Evolutionary conservation across 2,113 vertebrate genomes (phyloP).

Genomic region (Nettapus auritus): DNA sequence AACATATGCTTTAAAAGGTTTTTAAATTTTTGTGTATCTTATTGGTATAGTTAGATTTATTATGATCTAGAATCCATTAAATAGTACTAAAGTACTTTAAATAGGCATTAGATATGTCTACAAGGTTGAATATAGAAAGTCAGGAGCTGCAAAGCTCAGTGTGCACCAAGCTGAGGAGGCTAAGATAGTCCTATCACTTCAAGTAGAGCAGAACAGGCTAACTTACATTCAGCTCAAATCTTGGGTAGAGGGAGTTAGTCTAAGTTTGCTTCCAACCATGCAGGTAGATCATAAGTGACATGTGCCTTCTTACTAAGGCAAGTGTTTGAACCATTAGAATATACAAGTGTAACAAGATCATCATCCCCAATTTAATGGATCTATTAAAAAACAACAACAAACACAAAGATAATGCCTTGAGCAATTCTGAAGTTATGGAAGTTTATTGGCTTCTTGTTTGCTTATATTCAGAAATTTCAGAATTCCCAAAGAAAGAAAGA

Average conservation of each 20-base stretch:
- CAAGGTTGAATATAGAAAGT: neutral
- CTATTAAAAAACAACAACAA: neutral
- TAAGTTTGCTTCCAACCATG: neutral
- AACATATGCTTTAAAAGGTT: neutral
- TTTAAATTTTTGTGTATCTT: neutral
- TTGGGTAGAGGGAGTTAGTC: neutral
- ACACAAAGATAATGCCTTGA: neutral
- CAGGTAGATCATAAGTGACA: neutral
- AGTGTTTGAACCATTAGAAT: neutral
- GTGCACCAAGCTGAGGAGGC: neutral
- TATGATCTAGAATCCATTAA: neutral
- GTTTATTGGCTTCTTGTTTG: neutral
- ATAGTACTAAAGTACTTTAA: neutral
- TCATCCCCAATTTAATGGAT: neutral
- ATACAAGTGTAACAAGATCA: neutral
- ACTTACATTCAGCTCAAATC: neutral
- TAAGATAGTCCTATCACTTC: neutral
- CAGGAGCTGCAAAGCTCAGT: neutral
- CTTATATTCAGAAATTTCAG: neutral
- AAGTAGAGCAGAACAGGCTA: neutral
- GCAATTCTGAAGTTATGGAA: neutral
- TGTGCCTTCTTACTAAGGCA: neutral
- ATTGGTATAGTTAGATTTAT: conserved; percentile 10
- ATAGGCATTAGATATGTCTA: neutral
- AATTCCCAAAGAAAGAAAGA: neutral